phyloP scores from a whole-genome alignment of 2,113 vertebrate genomes.

The Ctenodactylus gundi region DNA sequence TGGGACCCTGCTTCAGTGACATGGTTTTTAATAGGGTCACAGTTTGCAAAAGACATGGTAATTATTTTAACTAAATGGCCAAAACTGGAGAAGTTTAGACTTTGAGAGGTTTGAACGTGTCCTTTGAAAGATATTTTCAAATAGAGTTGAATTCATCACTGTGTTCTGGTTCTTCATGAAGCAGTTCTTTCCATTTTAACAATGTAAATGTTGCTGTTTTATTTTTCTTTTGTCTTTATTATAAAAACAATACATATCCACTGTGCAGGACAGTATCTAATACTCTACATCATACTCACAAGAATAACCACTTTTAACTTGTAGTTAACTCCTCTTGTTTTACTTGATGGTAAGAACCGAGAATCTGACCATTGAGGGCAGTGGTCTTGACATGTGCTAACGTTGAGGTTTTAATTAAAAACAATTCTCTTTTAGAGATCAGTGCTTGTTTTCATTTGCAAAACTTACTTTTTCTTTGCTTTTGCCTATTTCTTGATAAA shows the following conservation, averaged over 20 bases:
- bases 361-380: not conserved
- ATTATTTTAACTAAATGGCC: slow-evolving; percentile 23
- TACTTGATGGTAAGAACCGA: not conserved
- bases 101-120: not conserved
- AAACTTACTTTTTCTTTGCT: not conserved
- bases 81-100: not conserved
- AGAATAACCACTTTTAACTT: not conserved
- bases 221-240: not conserved
- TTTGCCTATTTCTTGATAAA: not conserved
- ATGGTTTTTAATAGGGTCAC: not conserved
- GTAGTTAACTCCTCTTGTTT: not conserved
- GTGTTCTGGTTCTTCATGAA: slow-evolving; percentile 50
- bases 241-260: not conserved
- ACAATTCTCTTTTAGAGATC: not conserved
- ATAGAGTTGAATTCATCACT: slow-evolving; percentile 17
- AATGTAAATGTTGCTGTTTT: not conserved
- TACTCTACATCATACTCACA: not conserved
- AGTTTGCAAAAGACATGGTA: not conserved
- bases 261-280: no score
- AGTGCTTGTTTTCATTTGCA: not conserved
- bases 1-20: not conserved
- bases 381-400: not conserved
- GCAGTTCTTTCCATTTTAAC: not conserved
- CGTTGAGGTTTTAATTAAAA: not conserved
- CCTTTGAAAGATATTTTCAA: slow-evolving; percentile 22